These are phyloP conservation scores for Cylindroiulus punctatus DNA, from an alignment of 2,888 invertebrate genomes.

Conservation along the genomic window DNA sequence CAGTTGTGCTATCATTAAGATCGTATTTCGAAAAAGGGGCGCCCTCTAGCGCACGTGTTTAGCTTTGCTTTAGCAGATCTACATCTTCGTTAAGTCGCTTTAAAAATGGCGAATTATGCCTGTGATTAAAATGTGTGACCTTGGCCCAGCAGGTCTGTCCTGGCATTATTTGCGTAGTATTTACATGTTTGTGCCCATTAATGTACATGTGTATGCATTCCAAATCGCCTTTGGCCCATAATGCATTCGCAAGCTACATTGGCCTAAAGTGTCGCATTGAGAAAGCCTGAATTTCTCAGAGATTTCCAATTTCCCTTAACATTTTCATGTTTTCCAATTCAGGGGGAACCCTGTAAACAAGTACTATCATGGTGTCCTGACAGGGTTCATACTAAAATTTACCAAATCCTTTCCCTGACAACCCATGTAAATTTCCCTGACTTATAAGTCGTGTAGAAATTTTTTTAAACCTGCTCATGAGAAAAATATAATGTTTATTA, in stretches of 20 bases:
- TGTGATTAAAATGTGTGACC: background rate
- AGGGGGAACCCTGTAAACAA: too few species aligned
- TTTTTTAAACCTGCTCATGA: too few species aligned
- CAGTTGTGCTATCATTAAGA: constrained; percentile 2
- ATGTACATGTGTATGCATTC: constrained; percentile 34
- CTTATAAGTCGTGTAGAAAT: too few species aligned
- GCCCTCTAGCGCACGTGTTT: background rate
- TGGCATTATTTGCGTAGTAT: constrained; percentile 12
- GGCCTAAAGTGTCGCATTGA: background rate
- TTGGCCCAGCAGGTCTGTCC: background rate
- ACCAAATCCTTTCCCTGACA: too few species aligned
- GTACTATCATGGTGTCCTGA: too few species aligned
- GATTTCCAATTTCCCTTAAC: too few species aligned
- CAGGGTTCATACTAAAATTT: too few species aligned
- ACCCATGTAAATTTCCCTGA: too few species aligned
- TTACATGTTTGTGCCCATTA: background rate
- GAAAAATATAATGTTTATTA: too few species aligned
- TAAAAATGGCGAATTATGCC: background rate
- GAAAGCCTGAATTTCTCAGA: background rate
- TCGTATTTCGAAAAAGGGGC: background rate
- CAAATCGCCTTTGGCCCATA: background rate
- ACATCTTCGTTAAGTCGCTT: background rate
- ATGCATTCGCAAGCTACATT: background rate
- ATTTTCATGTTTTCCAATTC: too few species aligned
- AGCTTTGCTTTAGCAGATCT: background rate